Percentiles rank a stretch among this genome's conserved stretches.
phyloP scores from a whole-genome alignment of 2,113 vertebrate species.

The Leptocoma aspasia region DNA sequence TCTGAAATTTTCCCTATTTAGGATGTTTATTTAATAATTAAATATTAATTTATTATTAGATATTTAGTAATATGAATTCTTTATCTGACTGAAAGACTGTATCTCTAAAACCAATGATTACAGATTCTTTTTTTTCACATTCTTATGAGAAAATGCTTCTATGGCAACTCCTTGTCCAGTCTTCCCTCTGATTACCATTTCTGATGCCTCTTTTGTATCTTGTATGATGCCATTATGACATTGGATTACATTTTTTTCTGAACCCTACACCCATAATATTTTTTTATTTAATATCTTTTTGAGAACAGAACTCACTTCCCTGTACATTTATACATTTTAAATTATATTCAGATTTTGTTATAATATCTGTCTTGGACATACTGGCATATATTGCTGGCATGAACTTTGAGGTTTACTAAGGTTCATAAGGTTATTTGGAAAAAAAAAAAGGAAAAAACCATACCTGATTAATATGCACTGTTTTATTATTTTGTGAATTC shows the following conservation, averaged over 20 bases:
- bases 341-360: background rate
- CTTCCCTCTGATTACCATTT: background rate
- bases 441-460: background rate
- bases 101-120: background rate
- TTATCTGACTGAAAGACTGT: background rate
- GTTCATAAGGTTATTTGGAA: background rate
- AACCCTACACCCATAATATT: background rate
- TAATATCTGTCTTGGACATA: background rate
- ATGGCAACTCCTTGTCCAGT: fast-evolving
- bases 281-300: background rate
- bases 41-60: background rate
- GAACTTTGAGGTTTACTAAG: background rate
- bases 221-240: background rate
- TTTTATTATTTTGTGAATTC: background rate
- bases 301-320: background rate
- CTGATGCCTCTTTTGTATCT: background rate
- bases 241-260: background rate
- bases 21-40: background rate
- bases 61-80: background rate
- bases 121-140: background rate
- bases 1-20: background rate
- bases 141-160: background rate
- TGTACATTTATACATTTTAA: background rate
- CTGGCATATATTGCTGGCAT: background rate
- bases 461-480: conserved; percentile 11